Conservation (phyloP, 2,797 vertebrate species). For the Xerus rutilus region DNA sequence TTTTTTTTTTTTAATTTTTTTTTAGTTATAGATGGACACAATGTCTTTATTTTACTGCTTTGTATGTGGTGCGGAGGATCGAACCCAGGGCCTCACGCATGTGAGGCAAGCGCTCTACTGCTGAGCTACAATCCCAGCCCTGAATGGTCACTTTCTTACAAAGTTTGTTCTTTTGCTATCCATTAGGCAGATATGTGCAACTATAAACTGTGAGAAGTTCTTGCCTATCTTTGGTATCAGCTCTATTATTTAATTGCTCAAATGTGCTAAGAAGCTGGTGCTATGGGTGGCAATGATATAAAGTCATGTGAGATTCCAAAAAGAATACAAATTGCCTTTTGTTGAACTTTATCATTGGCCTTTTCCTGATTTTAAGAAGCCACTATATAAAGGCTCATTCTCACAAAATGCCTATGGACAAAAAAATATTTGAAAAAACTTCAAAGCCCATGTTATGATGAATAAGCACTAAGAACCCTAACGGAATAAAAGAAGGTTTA, state of each 20-base stretch:
- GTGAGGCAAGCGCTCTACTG: too few species aligned
- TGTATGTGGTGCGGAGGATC: too few species aligned
- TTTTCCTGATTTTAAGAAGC: slow-evolving; percentile 49
- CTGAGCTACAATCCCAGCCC: too few species aligned
- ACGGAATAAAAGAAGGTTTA: background rate
- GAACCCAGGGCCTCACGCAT: too few species aligned
- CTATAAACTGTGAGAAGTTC: background rate
- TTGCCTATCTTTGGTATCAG: background rate
- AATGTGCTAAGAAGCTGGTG: background rate
- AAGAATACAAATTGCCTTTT: background rate
- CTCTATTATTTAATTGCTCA: background rate
- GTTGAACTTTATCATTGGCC: background rate
- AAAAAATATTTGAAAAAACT: slow-evolving; percentile 18
- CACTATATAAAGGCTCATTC: background rate
- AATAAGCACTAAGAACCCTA: slow-evolving; percentile 15
- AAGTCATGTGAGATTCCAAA: background rate
- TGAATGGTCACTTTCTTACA: background rate
- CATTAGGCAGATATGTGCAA: background rate
- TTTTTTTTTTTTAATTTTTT: too few species aligned
- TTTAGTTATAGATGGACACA: too few species aligned
- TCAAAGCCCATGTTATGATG: background rate
- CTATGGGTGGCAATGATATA: background rate
- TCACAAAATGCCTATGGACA: slow-evolving; percentile 3
- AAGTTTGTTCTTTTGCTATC: background rate
- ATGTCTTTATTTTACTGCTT: too few species aligned